Percentiles rank a stretch among this genome's conserved stretches.
Evolutionary conservation across 2,888 invertebrate species (phyloP).

Genomic region (Pollenia labialis): DNA sequence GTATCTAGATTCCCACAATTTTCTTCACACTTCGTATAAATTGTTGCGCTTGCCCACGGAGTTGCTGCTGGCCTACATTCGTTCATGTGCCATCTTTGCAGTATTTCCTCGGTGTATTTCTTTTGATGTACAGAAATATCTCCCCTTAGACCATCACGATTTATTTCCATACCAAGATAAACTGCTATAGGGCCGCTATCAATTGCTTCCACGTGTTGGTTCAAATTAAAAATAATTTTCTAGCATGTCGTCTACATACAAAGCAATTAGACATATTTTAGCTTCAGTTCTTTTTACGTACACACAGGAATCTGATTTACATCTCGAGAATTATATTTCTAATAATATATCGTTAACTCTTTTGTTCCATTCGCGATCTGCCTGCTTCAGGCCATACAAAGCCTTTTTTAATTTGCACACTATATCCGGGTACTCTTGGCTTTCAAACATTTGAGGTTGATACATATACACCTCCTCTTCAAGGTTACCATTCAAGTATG

Average conservation of each 20-base stretch:
- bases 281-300: too few relatives aligned
- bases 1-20: too few relatives aligned
- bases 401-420: too few relatives aligned
- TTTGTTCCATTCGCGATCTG: too few relatives aligned
- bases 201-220: conserved; percentile 49
- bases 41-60: too few relatives aligned
- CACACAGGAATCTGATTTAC: conserved; percentile 54
- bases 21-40: too few relatives aligned
- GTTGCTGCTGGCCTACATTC: too few relatives aligned
- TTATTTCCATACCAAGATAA: conserved; percentile 66
- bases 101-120: conserved; percentile 17
- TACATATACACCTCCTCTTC: conserved; percentile 67
- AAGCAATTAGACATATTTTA: conserved; percentile 20
- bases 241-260: conserved; percentile 67
- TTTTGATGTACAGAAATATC: conserved; percentile 55
- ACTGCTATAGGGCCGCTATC: conserved; percentile 60
- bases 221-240: conserved; percentile 29
- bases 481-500: conserved; percentile 62
- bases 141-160: conserved; percentile 54
- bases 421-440: too few relatives aligned
- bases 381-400: too few relatives aligned
- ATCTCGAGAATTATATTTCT: conserved; percentile 35
- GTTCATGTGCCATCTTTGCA: too few relatives aligned
- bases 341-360: too few relatives aligned
- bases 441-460: background rate